Conservation (phyloP, 2,113 vertebrate species). For the Bubo blakistoni region DNA sequence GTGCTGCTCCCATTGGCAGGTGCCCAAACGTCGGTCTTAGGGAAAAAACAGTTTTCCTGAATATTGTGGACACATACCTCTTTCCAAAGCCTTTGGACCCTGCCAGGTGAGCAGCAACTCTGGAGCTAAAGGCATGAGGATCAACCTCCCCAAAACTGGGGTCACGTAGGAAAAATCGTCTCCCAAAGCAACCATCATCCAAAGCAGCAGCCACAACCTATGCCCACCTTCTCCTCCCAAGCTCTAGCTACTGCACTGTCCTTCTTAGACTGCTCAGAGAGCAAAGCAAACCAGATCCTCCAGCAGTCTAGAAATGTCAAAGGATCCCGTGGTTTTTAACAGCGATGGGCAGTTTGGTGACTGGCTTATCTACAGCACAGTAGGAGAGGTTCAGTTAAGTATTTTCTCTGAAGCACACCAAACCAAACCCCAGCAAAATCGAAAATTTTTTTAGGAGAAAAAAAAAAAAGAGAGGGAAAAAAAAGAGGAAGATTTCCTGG, state of each 20-base stretch:
- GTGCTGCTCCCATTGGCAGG: not conserved
- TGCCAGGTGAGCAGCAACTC: not conserved
- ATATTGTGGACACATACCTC: not conserved
- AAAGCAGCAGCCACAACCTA: not conserved
- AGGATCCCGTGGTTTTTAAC: rapidly evolving
- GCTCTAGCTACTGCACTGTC: not conserved
- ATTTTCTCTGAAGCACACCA: not conserved
- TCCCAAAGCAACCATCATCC: not conserved
- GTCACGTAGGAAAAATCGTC: not conserved
- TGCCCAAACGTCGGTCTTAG: not conserved
- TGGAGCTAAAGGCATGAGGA: not conserved
- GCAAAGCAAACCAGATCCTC: not conserved
- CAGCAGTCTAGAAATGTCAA: not conserved
- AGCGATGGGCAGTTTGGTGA: not conserved
- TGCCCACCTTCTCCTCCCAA: not conserved
- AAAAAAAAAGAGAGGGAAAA: rapidly evolving
- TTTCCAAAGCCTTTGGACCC: not conserved
- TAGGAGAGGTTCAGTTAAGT: not conserved
- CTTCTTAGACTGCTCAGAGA: not conserved
- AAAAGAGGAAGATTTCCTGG: slow-evolving; percentile 25
- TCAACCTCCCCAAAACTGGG: not conserved
- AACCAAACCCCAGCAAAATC: not conserved
- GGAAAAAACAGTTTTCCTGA: not conserved
- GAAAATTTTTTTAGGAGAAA: rapidly evolving
- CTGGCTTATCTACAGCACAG: not conserved